Evolutionary conservation across 1,140 invertebrate species (phyloP).

Genomic region (Sarcophaga peregrina): DNA sequence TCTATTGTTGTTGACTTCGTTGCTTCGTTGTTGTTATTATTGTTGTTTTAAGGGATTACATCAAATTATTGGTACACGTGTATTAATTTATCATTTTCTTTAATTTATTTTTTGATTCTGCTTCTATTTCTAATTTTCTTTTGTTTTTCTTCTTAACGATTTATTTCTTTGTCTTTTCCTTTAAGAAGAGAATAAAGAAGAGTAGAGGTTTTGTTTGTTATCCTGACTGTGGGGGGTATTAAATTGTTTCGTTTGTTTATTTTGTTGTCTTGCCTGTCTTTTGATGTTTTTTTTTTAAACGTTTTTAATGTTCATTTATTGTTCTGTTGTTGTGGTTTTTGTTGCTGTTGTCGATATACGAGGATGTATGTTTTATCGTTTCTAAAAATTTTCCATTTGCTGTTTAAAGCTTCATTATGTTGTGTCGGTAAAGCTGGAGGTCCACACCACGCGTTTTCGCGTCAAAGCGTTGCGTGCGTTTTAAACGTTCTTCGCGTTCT

Average conservation of each 20-base stretch:
- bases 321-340: no score
- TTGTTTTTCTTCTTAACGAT: no score
- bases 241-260: background rate
- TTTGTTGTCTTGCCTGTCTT: background rate
- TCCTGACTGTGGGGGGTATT: no score
- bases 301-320: background rate
- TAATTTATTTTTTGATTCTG: background rate
- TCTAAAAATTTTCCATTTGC: background rate
- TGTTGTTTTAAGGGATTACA: background rate
- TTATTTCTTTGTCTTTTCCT: no score
- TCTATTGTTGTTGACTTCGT: background rate
- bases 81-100: slow-evolving; percentile 14
- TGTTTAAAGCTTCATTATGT: slow-evolving; percentile 1
- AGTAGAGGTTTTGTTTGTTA: no score
- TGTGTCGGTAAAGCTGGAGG: background rate
- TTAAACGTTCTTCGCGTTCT: no score
- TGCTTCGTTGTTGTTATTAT: background rate
- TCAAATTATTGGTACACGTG: slow-evolving; percentile 16
- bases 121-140: background rate
- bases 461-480: no score
- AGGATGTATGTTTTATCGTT: no score
- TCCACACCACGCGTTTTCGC: no score
- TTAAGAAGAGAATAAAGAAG: no score
- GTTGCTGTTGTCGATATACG: background rate
- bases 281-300: background rate